Percentiles rank a stretch among this genome's conserved stretches.
Evolutionary conservation across 2,797 vertebrate genomes (phyloP).

Genomic region (Chanos chanos): DNA sequence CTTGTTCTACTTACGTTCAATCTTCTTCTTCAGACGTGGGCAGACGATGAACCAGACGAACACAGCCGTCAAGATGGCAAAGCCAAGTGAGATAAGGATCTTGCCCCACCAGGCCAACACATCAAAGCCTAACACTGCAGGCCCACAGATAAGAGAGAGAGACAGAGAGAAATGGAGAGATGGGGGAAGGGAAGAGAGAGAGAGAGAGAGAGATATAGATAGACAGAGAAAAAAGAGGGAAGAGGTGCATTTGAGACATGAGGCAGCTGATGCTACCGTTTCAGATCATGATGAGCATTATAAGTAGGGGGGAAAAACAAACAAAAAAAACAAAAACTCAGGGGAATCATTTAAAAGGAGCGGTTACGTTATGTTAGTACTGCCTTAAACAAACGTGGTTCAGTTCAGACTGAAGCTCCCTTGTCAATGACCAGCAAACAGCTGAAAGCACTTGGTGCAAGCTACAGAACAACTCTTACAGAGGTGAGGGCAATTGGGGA

Average conservation of each 20-base stretch:
- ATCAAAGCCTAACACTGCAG: conserved; percentile 90
- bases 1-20: conserved; percentile 82
- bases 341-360: too few species aligned
- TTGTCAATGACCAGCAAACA: too few species aligned
- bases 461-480: too few species aligned
- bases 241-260: conserved; percentile 49
- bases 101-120: conserved; percentile 87
- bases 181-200: conserved; percentile 29
- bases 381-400: too few species aligned
- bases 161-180: conserved; percentile 46
- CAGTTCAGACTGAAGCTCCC: too few species aligned
- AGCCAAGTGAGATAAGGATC: conserved; percentile 84
- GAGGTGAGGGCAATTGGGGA: not conserved
- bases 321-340: too few species aligned
- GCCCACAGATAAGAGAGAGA: conserved; percentile 53
- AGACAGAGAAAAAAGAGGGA: conserved; percentile 29
- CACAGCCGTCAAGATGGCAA: conserved; percentile 78
- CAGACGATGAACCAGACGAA: conserved; percentile 94
- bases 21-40: conserved; percentile 94
- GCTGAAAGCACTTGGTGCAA: too few species aligned
- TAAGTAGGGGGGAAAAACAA: too few species aligned
- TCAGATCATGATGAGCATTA: conserved; percentile 9
- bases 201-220: conserved; percentile 23
- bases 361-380: too few species aligned
- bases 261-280: conserved; percentile 60